Base-by-base conservation (phyloP, 37 sponge, comb jelly and placozoan species). In the Crambe crambe region DNA sequence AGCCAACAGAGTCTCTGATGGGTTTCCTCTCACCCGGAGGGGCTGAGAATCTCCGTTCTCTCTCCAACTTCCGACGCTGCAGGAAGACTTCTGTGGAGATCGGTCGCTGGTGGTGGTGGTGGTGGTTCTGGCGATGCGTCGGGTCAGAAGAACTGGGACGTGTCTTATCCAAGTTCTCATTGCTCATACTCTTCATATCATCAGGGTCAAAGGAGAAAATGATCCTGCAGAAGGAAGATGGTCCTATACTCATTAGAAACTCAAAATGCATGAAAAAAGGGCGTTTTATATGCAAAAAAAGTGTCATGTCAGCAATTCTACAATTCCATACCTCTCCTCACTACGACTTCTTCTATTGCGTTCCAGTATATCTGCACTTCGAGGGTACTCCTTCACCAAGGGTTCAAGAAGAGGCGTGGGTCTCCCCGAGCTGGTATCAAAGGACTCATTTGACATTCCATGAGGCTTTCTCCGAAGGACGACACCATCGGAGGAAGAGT, bases 1-100 rank as follows among this genome's bases (percentile, higher is more conserved):
- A 87, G 3, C 88, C 88, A 1, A 87, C 77, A 30, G 88, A 87
- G 77, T 81, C 82, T 26, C 88, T 43, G 26, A 56, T 6, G 15
- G 27, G 29, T 66, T 77, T 62, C 39, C 57, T 4, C 4, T 60
- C 56, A 21, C 61, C 51, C 0, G 88, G 82, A n/a, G 88, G 88
- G 17, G 88, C 88, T 43, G 82, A 81, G 60, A 34, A 75, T 29
- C 82, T 67, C 36, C 79, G 31, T 58, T 79, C 75, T 30, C 73
- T 78, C 23, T 71, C 79, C 25, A 51, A 65, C 42, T 73, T 30
- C 26, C n/a, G 74, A 44, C 56, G n/a, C 42, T 39, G 42, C n/a
- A 82, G 15, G 20, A 31, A 29, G 37, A 58, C 36, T 37, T 58
- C 62, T 2, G 77, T 57, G 30, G 71, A 34, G 10, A 70, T 40